Evolutionary conservation across 2,888 invertebrate genomes (phyloP).

Genomic region (Baronia brevicornis): DNA sequence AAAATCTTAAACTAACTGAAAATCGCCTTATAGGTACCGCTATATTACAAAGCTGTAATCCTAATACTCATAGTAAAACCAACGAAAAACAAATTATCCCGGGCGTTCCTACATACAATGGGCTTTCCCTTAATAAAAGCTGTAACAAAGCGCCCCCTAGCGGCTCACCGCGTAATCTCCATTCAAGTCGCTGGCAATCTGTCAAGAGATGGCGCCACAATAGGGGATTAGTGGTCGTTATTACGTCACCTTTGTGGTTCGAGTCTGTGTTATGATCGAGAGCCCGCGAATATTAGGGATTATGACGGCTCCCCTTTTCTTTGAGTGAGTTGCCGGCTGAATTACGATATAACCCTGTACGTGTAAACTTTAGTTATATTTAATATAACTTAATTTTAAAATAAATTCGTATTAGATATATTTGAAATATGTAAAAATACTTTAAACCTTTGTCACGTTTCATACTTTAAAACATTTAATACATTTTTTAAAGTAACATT

Average conservation of each 20-base stretch:
- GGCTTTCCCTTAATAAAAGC: conserved; percentile 48
- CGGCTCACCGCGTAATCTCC: conserved; percentile 48
- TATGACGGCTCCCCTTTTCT: conserved; percentile 61
- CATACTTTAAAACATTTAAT: too few relatives aligned
- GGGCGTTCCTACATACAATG: conserved; percentile 41
- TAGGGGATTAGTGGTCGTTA: conserved; percentile 67
- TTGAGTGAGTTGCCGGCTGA: conserved; percentile 19
- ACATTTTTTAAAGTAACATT: conserved; percentile 10
- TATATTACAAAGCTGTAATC: conserved; percentile 9
- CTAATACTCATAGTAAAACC: conserved; percentile 25
- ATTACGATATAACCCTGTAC: conserved; percentile 13
- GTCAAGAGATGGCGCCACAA: conserved; percentile 73
- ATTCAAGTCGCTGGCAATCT: conserved; percentile 62
- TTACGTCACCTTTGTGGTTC: conserved; percentile 68
- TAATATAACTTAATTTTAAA: too few relatives aligned
- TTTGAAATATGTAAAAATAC: too few relatives aligned
- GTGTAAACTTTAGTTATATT: too few relatives aligned
- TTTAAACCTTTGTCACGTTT: too few relatives aligned
- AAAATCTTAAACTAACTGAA: conserved; percentile 14
- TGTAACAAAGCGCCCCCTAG: conserved; percentile 59
- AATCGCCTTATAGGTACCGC: conserved; percentile 18
- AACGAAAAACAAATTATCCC: conserved; percentile 58
- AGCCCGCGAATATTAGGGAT: conserved; percentile 67
- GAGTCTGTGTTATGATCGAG: conserved; percentile 61
- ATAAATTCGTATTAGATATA: too few relatives aligned